Evolutionary conservation across 2,888 invertebrate species (phyloP), one percentile per base, ranked within the genome.

Genomic region (Limenitis arthemis): DNA sequence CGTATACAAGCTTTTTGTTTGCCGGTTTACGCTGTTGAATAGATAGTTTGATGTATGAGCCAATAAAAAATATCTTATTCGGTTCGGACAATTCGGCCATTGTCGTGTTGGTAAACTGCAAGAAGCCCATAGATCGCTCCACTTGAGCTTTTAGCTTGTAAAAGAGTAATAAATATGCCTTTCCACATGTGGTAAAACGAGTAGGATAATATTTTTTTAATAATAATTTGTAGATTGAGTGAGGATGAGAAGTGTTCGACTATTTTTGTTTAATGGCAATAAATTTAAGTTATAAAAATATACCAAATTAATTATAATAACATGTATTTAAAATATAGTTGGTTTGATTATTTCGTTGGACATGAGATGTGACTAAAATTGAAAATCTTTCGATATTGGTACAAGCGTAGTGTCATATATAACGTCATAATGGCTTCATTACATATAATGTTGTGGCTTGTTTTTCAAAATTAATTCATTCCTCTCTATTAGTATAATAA

Each of bases 1-100:
- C 88, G 88, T 87, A 87, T 86, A 87, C 86, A 87, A 87, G 86
- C 87, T 87, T 87, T 87, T 88, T 87, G 88, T 87, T 87, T 85
- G 88, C 87, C 88, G 87, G 87, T 86, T 81, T 85, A 84, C 76
- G 79, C 77, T 79, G 77, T 79, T 86, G 79, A 86, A 81, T 75
- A 75, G 62, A 61, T 61, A 63, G 61, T 65, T 75, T 79, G n/a
- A n/a, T n/a, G n/a, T 81, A 79, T 73, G 77, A 75, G 81, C 85
- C 85, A 83, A 85, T 85, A 86, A 86, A 86, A 86, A 86, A 86
- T 85, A 82, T 82, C 75, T 77, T 77, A 79, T 76, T 74, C 78
- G 72, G 79, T 76, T 74, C 78, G 72, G 79, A 83, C 80, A 79
- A 75, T 84, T 84, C 86, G 85, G 86, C 85, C 86, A 85, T 85